Percentiles rank a stretch among this genome's conserved stretches.
These are phyloP conservation scores for Drosophila kanekoi DNA, from an alignment of 2,888 invertebrate genomes.

Conservation along the genomic window DNA sequence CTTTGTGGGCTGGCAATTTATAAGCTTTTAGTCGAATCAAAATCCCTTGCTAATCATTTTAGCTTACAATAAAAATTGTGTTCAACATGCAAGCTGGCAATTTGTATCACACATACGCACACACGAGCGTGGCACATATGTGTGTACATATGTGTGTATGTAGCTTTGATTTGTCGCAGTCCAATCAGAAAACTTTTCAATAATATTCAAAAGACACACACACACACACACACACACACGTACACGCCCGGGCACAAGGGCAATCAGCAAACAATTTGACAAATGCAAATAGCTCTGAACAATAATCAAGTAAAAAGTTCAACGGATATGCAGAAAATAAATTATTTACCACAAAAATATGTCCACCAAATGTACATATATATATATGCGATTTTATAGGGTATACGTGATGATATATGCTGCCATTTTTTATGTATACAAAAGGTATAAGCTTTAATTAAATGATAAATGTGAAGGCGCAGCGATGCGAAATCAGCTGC, in stretches of 20 bases:
- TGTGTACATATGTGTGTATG: neutral
- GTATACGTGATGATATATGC: constrained; percentile 1
- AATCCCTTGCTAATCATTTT: constrained; percentile 48
- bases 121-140: too few species aligned
- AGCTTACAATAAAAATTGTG: constrained; percentile 25
- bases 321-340: constrained; percentile 30
- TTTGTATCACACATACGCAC: constrained; percentile 27
- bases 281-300: constrained; percentile 61
- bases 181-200: constrained; percentile 65
- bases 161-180: constrained; percentile 42
- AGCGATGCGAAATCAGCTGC: constrained; percentile 58
- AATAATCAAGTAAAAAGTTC: constrained; percentile 23
- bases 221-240: neutral
- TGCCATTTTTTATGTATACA: neutral
- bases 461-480: constrained; percentile 59
- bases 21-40: constrained; percentile 44
- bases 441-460: constrained; percentile 50
- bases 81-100: constrained; percentile 37
- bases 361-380: neutral
- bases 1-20: constrained; percentile 21
- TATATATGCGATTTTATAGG: neutral
- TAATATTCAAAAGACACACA: constrained; percentile 39
- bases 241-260: constrained; percentile 20
- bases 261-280: constrained; percentile 75
- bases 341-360: constrained; percentile 27